phyloP scores from a whole-genome alignment of 2,888 invertebrate genomes.

The Pandemis corylana region DNA sequence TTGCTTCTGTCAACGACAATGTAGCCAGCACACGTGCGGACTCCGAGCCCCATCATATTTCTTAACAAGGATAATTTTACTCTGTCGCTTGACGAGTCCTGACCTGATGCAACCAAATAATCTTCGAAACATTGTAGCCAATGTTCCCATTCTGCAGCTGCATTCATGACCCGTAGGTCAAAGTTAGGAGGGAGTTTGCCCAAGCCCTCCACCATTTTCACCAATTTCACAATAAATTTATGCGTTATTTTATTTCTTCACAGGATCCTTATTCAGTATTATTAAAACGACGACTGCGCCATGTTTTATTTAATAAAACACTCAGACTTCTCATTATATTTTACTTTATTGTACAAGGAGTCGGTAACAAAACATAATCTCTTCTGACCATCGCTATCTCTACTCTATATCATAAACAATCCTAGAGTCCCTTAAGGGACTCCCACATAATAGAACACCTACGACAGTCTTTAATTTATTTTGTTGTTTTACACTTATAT shows the following conservation, averaged over 20 bases:
- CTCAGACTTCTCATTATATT: too few species aligned
- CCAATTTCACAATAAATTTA: too few species aligned
- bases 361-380: too few species aligned
- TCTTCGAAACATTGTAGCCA: constrained; percentile 23
- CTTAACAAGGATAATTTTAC: neutral
- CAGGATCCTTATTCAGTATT: too few species aligned
- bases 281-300: too few species aligned
- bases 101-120: neutral
- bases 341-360: too few species aligned
- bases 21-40: constrained; percentile 9
- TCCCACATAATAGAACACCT: neutral
- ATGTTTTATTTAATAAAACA: too few species aligned
- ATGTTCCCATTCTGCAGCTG: constrained; percentile 6
- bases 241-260: too few species aligned
- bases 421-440: too few species aligned
- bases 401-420: too few species aligned
- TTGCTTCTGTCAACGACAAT: neutral
- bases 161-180: neutral
- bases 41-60: constrained; percentile 34
- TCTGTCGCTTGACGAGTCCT: neutral
- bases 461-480: constrained; percentile 11
- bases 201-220: too few species aligned
- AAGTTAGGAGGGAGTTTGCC: neutral
- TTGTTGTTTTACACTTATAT: constrained; percentile 11
- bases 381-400: too few species aligned